Conservation (phyloP, 2,797 vertebrate genomes). For the Sebastes flavidus region DNA sequence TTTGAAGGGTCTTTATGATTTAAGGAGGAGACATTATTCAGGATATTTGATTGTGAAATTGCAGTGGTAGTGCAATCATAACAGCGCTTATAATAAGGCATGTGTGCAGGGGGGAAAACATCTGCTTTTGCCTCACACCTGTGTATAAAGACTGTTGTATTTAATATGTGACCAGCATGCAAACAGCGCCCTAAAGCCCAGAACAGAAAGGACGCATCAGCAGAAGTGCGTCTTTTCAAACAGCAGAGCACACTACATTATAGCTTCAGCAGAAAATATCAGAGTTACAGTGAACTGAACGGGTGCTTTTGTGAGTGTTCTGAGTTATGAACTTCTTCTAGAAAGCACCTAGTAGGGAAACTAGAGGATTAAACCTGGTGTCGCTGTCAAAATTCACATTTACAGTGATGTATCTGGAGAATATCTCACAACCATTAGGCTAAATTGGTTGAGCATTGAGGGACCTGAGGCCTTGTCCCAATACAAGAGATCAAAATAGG, state of each 20-base stretch:
- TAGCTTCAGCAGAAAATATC: slow-evolving; percentile 6
- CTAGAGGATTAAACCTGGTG: background rate
- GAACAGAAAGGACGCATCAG: slow-evolving; percentile 26
- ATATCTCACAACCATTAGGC: background rate
- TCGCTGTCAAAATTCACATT: slow-evolving; percentile 8
- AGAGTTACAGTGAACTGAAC: slow-evolving; percentile 3
- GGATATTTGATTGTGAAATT: slow-evolving; percentile 6
- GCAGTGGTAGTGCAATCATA: background rate
- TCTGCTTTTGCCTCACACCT: background rate
- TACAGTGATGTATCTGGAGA: background rate
- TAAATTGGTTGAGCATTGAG: background rate
- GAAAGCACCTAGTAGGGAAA: background rate
- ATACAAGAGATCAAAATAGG: background rate
- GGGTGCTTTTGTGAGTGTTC: background rate
- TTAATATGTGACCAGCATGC: slow-evolving; percentile 35
- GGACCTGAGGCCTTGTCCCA: background rate
- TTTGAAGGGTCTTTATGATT: background rate
- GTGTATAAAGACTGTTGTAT: background rate
- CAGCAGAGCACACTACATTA: background rate
- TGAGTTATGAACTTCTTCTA: background rate
- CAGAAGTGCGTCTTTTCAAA: slow-evolving; percentile 33
- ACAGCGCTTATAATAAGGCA: background rate
- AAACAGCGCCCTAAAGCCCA: background rate
- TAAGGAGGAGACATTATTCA: background rate
- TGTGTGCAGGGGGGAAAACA: background rate